Conservation (phyloP, 2,888 invertebrate species). For the Trissonchulus sp. region DNA sequence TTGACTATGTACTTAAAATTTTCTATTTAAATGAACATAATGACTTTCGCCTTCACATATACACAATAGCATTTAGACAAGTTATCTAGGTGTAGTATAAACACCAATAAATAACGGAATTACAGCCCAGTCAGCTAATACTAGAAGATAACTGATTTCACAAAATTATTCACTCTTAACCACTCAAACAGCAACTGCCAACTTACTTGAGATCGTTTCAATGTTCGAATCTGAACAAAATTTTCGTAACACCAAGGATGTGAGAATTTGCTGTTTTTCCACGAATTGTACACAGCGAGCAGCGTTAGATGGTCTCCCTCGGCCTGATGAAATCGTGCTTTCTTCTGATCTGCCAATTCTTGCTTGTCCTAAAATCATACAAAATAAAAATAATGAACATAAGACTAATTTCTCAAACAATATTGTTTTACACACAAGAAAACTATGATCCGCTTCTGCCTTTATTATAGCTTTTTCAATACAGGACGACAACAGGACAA, state of each 20-base stretch:
- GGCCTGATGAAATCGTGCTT: constrained; percentile 96
- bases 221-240: constrained; percentile 90
- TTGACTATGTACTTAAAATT: too few relatives aligned
- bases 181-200: too few relatives aligned
- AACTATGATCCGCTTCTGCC: background rate
- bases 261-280: constrained; percentile 98
- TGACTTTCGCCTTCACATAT: too few relatives aligned
- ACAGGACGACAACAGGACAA: too few relatives aligned
- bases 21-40: too few relatives aligned
- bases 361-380: constrained; percentile 72
- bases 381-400: constrained; percentile 20
- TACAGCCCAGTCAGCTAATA: too few relatives aligned
- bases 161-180: too few relatives aligned
- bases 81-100: too few relatives aligned
- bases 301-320: constrained; percentile 97
- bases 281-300: constrained; percentile 96
- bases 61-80: too few relatives aligned
- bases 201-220: constrained; percentile 74
- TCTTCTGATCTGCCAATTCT: constrained; percentile 94
- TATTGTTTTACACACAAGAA: background rate
- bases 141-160: too few relatives aligned
- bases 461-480: too few relatives aligned
- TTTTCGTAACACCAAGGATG: constrained; percentile 99
- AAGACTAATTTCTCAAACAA: background rate
- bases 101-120: too few relatives aligned